Percentiles rank a stretch among this genome's conserved stretches.
phyloP scores from a whole-genome alignment of 2,113 vertebrate genomes.

The Machaerirhynchus nigripectus region DNA sequence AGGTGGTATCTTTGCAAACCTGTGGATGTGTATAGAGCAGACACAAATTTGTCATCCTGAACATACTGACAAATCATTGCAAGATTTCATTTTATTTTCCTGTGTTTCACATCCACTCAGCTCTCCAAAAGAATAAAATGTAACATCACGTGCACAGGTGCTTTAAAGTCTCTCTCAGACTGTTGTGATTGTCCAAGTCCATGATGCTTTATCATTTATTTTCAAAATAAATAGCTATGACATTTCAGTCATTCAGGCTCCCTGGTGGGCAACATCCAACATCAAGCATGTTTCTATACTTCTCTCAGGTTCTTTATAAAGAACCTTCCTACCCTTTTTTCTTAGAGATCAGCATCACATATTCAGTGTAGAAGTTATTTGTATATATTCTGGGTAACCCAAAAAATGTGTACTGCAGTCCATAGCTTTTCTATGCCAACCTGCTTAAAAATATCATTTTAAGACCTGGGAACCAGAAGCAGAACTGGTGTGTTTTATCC shows the following conservation, averaged over 20 bases:
- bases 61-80: background rate
- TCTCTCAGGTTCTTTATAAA: background rate
- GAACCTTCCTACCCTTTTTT: background rate
- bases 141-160: background rate
- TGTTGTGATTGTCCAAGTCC: background rate
- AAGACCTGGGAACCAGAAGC: background rate
- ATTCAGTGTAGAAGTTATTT: background rate
- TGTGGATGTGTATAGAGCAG: background rate
- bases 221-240: background rate
- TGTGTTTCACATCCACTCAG: background rate
- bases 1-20: background rate
- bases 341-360: background rate
- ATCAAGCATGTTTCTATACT: background rate
- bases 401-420: background rate
- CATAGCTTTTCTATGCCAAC: background rate
- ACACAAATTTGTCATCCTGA: background rate
- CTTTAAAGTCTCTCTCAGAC: background rate
- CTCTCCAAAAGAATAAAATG: background rate
- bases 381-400: background rate
- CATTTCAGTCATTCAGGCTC: background rate
- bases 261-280: background rate
- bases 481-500: background rate
- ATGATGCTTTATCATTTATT: background rate
- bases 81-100: background rate
- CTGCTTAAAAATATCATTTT: background rate